phyloP scores from a whole-genome alignment of 2,113 vertebrate species.

The Circaetus cinerascens region DNA sequence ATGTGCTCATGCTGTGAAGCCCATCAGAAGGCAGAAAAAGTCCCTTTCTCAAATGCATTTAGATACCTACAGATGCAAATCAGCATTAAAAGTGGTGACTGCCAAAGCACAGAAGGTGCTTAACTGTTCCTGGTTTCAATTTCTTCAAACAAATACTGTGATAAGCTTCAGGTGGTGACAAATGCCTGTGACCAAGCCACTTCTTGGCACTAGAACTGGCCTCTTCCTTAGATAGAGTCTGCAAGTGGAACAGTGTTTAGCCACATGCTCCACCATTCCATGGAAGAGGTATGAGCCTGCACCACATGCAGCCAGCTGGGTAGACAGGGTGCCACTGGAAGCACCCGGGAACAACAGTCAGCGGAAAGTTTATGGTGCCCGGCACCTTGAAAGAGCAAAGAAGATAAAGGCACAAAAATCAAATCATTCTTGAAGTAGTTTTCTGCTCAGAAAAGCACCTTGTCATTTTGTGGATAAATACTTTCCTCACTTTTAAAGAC shows the following conservation, averaged over 20 bases:
- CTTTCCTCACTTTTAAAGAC: not conserved
- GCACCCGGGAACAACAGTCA: not conserved
- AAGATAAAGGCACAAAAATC: not conserved
- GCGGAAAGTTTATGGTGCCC: not conserved
- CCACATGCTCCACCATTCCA: not conserved
- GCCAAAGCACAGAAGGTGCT: not conserved
- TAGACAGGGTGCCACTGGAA: not conserved
- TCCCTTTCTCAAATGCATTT: not conserved
- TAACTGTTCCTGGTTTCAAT: not conserved
- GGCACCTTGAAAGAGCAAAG: not conserved
- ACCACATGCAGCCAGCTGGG: not conserved
- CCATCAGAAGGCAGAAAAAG: not conserved
- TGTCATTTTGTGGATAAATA: not conserved
- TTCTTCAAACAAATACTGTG: not conserved
- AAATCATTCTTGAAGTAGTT: not conserved
- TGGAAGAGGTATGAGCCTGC: not conserved
- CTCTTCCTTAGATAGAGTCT: not conserved
- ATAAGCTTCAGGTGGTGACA: not conserved
- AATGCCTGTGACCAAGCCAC: not conserved
- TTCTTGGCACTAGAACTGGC: not conserved
- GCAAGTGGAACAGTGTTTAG: not conserved
- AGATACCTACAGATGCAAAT: not conserved
- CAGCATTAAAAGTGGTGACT: not conserved
- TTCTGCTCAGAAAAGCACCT: slow-evolving; percentile 16
- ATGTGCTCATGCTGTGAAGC: not conserved